Conservation (phyloP, 2,888 invertebrate genomes). For the Melanostoma mellinum region DNA sequence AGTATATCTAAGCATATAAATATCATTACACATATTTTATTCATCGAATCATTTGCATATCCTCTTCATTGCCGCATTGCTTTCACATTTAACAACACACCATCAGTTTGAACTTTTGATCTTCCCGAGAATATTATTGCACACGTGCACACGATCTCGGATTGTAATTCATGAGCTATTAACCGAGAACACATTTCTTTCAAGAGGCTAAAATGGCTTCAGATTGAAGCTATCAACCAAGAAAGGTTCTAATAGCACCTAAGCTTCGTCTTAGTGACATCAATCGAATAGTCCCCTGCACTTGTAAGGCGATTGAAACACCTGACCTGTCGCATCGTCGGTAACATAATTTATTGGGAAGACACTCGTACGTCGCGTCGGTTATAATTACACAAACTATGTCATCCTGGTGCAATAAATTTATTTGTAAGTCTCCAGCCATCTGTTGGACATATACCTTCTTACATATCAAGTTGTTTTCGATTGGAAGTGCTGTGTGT, state of each 20-base stretch:
- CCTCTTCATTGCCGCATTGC: slow-evolving; percentile 36
- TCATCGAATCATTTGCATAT: slow-evolving; percentile 53
- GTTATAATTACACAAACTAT: slow-evolving; percentile 71
- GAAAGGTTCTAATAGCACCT: slow-evolving; percentile 42
- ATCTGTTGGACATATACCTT: slow-evolving; percentile 29
- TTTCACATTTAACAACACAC: not conserved
- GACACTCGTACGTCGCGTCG: slow-evolving; percentile 62
- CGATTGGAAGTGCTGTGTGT: slow-evolving; percentile 29
- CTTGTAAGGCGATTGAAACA: slow-evolving; percentile 42
- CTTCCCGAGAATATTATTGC: slow-evolving; percentile 27
- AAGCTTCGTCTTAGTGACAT: slow-evolving; percentile 41
- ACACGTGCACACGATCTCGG: slow-evolving; percentile 46
- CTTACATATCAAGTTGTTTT: not conserved
- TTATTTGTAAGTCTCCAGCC: slow-evolving; percentile 49
- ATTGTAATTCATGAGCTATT: slow-evolving; percentile 50
- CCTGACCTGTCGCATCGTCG: slow-evolving; percentile 54
- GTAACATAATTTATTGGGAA: slow-evolving; percentile 59
- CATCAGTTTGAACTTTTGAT: slow-evolving; percentile 52
- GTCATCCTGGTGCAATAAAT: slow-evolving; percentile 63
- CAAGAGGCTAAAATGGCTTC: slow-evolving; percentile 17
- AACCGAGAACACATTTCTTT: slow-evolving; percentile 30
- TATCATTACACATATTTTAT: slow-evolving; percentile 34
- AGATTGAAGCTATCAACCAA: slow-evolving; percentile 5
- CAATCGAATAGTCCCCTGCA: slow-evolving; percentile 36
- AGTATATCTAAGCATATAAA: not conserved